A percentile compares a stretch with the other conserved stretches of the same genome.
phyloP scores from a whole-genome alignment of 2,888 invertebrate genomes.

The Cremastinae sp. region DNA sequence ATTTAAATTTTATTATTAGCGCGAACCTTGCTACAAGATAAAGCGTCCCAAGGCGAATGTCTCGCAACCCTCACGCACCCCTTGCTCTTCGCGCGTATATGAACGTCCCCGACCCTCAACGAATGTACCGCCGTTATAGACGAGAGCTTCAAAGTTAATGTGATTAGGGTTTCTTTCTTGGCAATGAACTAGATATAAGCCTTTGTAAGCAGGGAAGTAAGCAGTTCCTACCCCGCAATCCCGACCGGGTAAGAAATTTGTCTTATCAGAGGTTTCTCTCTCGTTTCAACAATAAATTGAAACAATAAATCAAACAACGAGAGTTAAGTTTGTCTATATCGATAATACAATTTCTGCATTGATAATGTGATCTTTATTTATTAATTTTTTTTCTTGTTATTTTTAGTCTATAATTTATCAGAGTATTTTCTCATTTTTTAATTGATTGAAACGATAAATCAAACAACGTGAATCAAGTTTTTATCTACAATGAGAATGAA shows the following conservation, averaged over 20 bases:
- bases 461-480: too few relatives aligned
- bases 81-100: constrained; percentile 14
- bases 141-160: constrained; percentile 74
- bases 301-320: too few relatives aligned
- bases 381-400: too few relatives aligned
- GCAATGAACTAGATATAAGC: constrained; percentile 77
- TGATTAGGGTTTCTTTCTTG: constrained; percentile 79
- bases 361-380: too few relatives aligned
- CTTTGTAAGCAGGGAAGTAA: constrained; percentile 73
- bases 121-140: constrained; percentile 66
- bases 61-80: constrained; percentile 27
- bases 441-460: too few relatives aligned
- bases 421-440: too few relatives aligned
- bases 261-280: constrained; percentile 4
- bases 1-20: neutral
- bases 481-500: too few relatives aligned
- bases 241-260: constrained; percentile 42
- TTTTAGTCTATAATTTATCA: too few relatives aligned
- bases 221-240: constrained; percentile 65
- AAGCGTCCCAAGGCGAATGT: constrained; percentile 48
- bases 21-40: constrained; percentile 41
- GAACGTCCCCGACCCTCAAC: constrained; percentile 71
- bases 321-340: too few relatives aligned
- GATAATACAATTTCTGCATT: too few relatives aligned
- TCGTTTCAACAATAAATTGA: neutral